Percentiles rank a stretch among this genome's conserved stretches.
phyloP scores from a whole-genome alignment of 2,888 invertebrate species.

The Caenorhabditis uteleia region DNA sequence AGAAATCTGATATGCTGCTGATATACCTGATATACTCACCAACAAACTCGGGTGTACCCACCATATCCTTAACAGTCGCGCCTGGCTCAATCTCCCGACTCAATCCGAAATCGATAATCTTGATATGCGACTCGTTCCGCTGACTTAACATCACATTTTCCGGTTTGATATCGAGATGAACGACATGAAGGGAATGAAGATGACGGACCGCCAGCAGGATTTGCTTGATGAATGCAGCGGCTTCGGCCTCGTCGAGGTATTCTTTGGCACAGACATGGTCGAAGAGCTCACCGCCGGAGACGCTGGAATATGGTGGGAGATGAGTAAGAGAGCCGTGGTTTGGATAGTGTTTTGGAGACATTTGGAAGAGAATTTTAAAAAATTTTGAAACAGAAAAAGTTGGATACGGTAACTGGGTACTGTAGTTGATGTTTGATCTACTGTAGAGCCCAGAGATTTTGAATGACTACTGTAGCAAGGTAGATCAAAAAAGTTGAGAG shows the following conservation, averaged over 20 bases:
- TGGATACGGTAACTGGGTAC: too few relatives aligned
- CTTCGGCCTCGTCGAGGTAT: constrained; percentile 75
- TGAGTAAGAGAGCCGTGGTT: too few relatives aligned
- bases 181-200: constrained; percentile 76
- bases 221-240: constrained; percentile 76
- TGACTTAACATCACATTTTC: constrained; percentile 76
- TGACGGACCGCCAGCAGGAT: constrained; percentile 77
- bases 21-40: constrained; percentile 68
- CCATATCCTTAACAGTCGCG: constrained; percentile 74
- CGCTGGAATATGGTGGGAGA: constrained; percentile 71
- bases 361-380: background rate
- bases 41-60: constrained; percentile 75
- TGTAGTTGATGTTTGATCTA: too few relatives aligned
- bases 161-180: constrained; percentile 78
- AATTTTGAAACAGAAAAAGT: too few relatives aligned
- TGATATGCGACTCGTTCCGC: constrained; percentile 73
- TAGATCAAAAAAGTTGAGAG: too few relatives aligned
- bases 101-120: constrained; percentile 78
- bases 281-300: constrained; percentile 78
- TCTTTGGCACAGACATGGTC: constrained; percentile 75
- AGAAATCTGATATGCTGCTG: too few relatives aligned
- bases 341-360: background rate
- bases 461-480: too few relatives aligned
- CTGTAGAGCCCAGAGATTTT: too few relatives aligned
- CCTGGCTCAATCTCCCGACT: constrained; percentile 72